Conservation (phyloP, 2,113 vertebrate species). For the Canis aureus region DNA sequence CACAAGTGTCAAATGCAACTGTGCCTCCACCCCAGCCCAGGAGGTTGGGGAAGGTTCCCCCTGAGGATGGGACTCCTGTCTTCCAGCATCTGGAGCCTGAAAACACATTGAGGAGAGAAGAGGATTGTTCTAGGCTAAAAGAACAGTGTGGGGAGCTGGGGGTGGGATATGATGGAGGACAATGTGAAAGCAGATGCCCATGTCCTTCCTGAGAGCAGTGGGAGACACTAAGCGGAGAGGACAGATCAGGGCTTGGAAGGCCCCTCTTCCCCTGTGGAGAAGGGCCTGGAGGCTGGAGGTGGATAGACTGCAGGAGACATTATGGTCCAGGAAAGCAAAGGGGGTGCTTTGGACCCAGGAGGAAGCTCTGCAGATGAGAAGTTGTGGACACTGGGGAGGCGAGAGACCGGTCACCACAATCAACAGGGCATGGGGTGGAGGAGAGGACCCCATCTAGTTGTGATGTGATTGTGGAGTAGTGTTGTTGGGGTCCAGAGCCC, state of each 20-base stretch:
- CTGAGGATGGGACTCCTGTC: not conserved
- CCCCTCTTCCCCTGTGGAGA: not conserved
- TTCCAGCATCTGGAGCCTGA: not conserved
- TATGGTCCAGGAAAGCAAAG: not conserved
- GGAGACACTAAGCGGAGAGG: rapidly evolving
- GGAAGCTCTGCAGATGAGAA: not conserved
- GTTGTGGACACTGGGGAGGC: rapidly evolving
- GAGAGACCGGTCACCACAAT: not conserved
- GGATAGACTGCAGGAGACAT: not conserved
- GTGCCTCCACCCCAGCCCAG: not conserved
- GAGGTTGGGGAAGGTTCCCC: not conserved
- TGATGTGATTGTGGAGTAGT: not conserved
- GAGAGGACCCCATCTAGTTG: rapidly evolving
- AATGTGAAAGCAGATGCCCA: not conserved
- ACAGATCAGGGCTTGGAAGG: not conserved
- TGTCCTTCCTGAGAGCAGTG: not conserved
- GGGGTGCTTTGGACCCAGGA: rapidly evolving
- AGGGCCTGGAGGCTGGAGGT: not conserved
- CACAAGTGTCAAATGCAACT: not conserved
- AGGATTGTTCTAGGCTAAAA: no score
- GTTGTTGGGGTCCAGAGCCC: not conserved
- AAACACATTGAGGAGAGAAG: no score
- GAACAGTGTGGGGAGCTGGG: not conserved
- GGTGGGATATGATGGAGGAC: rapidly evolving
- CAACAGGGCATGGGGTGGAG: rapidly evolving